Base-by-base conservation (phyloP, 92 coral and sea anemone genomes). In the Micromussa lordhowensis region DNA sequence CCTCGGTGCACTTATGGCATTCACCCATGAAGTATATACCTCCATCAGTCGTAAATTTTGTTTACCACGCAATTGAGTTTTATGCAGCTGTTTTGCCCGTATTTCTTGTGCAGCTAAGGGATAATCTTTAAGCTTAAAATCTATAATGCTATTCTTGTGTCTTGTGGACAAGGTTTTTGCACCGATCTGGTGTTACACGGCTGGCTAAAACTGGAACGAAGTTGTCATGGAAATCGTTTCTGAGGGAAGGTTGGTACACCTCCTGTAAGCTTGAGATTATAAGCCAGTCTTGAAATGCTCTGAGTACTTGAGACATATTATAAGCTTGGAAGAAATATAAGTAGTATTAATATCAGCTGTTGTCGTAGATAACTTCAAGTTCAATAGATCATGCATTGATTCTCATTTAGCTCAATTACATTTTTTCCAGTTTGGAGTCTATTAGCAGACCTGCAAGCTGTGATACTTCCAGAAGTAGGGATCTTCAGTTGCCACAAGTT, bases 381-480 rank as follows among this genome's bases (percentile, higher is more conserved):
- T 48, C 53, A 48, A 54, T 54, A 2, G 22, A 61, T 22, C 70
- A n/a, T 64, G 26, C 0, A 64, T 8, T 5, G 26, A 66, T 66
- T 26, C 4, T 66, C 5, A 66, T 17, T 28, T 66, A 22, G 22
- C 13, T 63, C 10, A n/a, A 24, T 16, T 63, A 63, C 28, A 8
- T 44, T 21, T 48, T 88, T 75, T 40, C 31, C 84, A 95, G 98
- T 80, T 89, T 95, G 90, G 98, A 95, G 91, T 93, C 92, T 24
- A 93, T 95, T 13, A 95, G 98, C 76, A 90, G 98, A 38, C 98
- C 98, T 21, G 91, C 96, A 63, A 93, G 94, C 75, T 63, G 53
- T 63, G 89, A 86, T 68, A 77, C 26, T 40, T 7, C 75, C 0
- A 84, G 73, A 57, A 21, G 57, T 36, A 84, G 83, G 53, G 82